Evolutionary conservation across 1,140 invertebrate species (phyloP).

Genomic region (Drosophila dunni): DNA sequence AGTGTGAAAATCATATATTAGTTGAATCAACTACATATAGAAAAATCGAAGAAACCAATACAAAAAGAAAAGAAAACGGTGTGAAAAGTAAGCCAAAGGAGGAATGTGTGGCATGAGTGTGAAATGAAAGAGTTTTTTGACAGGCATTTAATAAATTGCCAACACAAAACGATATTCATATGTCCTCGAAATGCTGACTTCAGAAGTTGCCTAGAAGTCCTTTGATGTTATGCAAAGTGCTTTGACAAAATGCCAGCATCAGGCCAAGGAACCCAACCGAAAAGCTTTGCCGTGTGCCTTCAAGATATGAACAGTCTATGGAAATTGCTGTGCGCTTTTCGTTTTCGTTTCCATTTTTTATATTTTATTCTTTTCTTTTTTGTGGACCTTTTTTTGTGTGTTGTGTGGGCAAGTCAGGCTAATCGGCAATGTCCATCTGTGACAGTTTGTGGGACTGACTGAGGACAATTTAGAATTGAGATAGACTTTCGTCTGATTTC

Average conservation of each 20-base stretch:
- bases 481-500: slow-evolving; percentile 35
- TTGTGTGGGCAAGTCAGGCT: slow-evolving; percentile 44
- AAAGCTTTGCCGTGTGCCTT: slow-evolving; percentile 33
- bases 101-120: slow-evolving; percentile 60
- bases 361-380: slow-evolving; percentile 8
- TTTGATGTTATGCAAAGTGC: slow-evolving; percentile 55
- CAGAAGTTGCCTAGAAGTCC: slow-evolving; percentile 28
- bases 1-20: slow-evolving; percentile 28
- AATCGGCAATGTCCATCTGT: slow-evolving; percentile 70
- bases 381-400: slow-evolving; percentile 18
- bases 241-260: slow-evolving; percentile 71
- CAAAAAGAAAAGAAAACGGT: slow-evolving; percentile 42
- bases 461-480: slow-evolving; percentile 35
- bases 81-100: slow-evolving; percentile 53
- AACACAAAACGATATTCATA: slow-evolving; percentile 48
- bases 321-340: slow-evolving; percentile 30
- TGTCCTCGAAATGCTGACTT: slow-evolving; percentile 46
- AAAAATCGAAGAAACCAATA: slow-evolving; percentile 34
- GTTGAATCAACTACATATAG: slow-evolving; percentile 47
- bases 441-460: slow-evolving; percentile 53
- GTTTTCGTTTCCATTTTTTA: slow-evolving; percentile 11
- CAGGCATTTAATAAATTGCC: slow-evolving; percentile 42
- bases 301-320: slow-evolving; percentile 30
- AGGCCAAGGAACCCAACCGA: slow-evolving; percentile 35
- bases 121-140: slow-evolving; percentile 52